phyloP scores from a whole-genome alignment of 2,888 invertebrate species.

The Nomada ruficornis region DNA sequence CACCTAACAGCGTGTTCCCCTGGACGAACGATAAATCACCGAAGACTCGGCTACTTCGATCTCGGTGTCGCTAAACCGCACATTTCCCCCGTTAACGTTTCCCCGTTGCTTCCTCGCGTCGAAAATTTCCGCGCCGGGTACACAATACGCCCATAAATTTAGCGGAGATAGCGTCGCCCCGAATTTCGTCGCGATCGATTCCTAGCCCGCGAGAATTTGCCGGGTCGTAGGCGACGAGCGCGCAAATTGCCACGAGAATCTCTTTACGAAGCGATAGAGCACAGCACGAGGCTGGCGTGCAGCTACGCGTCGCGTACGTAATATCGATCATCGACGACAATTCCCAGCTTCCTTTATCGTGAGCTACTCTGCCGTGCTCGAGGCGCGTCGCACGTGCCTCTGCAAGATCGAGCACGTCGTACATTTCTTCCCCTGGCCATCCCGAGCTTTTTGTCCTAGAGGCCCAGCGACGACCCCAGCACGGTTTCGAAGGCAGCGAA shows the following conservation, averaged over 20 bases:
- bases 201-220: slow-evolving; percentile 36
- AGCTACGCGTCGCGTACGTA: slow-evolving; percentile 37
- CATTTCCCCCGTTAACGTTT: slow-evolving; percentile 53
- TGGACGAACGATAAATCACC: slow-evolving; percentile 57
- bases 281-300: slow-evolving; percentile 19
- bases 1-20: slow-evolving; percentile 43
- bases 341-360: slow-evolving; percentile 55
- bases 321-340: slow-evolving; percentile 67
- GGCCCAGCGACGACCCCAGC: background rate
- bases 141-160: slow-evolving; percentile 66
- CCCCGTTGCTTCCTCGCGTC: slow-evolving; percentile 55
- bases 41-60: slow-evolving; percentile 66
- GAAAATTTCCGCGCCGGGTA: slow-evolving; percentile 66
- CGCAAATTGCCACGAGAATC: slow-evolving; percentile 45
- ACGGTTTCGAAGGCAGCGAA: background rate
- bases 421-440: no score
- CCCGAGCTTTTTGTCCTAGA: no score
- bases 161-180: slow-evolving; percentile 55
- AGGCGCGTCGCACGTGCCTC: slow-evolving; percentile 59
- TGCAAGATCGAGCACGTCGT: slow-evolving; percentile 42
- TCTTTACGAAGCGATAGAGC: slow-evolving; percentile 61
- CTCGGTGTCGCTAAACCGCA: slow-evolving; percentile 62
- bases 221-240: background rate
- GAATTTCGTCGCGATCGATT: slow-evolving; percentile 60
- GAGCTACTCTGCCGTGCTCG: slow-evolving; percentile 27